phyloP scores from a whole-genome alignment of 2,797 vertebrate genomes.

The Dromococcyx pavoninus region DNA sequence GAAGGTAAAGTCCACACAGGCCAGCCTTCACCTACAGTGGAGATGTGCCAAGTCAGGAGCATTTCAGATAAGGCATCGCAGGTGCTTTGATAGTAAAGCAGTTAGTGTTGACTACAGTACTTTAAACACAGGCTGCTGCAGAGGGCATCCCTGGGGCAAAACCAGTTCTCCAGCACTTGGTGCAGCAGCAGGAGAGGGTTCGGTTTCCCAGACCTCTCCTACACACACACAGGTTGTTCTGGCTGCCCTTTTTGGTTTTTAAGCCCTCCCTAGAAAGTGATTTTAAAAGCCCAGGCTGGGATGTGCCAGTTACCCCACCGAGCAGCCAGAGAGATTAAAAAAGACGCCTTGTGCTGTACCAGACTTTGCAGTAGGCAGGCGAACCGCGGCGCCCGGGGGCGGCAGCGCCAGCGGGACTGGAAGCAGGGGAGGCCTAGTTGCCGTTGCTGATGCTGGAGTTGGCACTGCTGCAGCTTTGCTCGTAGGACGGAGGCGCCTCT shows the following conservation, averaged over 20 bases:
- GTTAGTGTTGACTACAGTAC: conserved; percentile 51
- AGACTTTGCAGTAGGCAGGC: conserved; percentile 1
- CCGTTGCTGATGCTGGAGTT: conserved; percentile 80
- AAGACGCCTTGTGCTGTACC: conserved; percentile 39
- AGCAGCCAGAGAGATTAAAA: conserved; percentile 17
- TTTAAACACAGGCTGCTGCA: conserved; percentile 9
- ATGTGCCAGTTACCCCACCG: background rate
- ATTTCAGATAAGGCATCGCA: conserved; percentile 72
- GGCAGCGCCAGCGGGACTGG: background rate
- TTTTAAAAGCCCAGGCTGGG: background rate
- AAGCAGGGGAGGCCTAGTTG: conserved; percentile 62
- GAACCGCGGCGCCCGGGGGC: background rate
- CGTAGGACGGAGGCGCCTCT: conserved; percentile 96
- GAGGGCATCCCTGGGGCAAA: background rate
- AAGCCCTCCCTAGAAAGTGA: background rate
- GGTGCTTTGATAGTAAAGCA: conserved; percentile 71
- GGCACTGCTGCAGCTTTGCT: conserved; percentile 91
- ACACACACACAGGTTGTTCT: background rate
- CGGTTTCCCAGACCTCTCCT: background rate
- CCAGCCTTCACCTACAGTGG: background rate
- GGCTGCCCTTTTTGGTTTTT: background rate
- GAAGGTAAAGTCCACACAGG: background rate
- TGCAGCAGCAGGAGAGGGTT: background rate
- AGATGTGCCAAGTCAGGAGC: background rate
- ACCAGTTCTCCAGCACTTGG: background rate